phyloP scores from a whole-genome alignment of 2,888 invertebrate species.

The Agriopis leucophaearia region DNA sequence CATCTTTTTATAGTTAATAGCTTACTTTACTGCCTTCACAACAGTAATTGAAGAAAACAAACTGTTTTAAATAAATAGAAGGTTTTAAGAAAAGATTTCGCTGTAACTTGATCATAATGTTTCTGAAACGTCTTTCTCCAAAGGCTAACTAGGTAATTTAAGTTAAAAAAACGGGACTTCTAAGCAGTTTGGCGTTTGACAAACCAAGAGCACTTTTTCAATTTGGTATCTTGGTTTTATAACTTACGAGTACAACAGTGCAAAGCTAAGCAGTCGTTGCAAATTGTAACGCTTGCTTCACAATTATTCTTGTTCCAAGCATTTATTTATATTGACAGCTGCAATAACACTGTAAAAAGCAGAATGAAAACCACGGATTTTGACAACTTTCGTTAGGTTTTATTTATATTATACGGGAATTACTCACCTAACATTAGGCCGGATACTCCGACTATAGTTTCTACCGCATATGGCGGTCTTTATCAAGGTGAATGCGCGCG shows the following conservation, averaged over 20 bases:
- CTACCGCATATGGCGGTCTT: too few species aligned
- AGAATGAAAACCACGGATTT: too few species aligned
- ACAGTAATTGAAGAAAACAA: constrained; percentile 34
- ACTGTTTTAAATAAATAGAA: constrained; percentile 23
- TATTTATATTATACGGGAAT: too few species aligned
- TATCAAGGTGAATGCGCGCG: too few species aligned
- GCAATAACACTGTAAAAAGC: too few species aligned
- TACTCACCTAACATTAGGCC: too few species aligned
- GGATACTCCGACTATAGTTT: too few species aligned
- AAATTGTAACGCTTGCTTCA: too few species aligned
- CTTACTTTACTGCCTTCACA: constrained; percentile 12
- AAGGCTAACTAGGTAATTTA: constrained; percentile 35
- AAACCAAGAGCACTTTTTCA: constrained; percentile 56
- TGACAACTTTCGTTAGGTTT: too few species aligned
- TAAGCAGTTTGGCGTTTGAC: constrained; percentile 54
- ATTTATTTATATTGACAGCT: too few species aligned
- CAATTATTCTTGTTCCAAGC: too few species aligned
- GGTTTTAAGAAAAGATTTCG: constrained; percentile 23
- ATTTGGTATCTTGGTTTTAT: constrained; percentile 51
- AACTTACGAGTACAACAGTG: not conserved
- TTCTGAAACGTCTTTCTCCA: constrained; percentile 13
- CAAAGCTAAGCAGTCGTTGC: too few species aligned
- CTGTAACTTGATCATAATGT: constrained; percentile 18
- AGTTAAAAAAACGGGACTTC: constrained; percentile 25
- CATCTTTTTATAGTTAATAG: constrained; percentile 1